phyloP scores from a whole-genome alignment of 1,140 invertebrate genomes.

The Meloidogyne exigua region DNA sequence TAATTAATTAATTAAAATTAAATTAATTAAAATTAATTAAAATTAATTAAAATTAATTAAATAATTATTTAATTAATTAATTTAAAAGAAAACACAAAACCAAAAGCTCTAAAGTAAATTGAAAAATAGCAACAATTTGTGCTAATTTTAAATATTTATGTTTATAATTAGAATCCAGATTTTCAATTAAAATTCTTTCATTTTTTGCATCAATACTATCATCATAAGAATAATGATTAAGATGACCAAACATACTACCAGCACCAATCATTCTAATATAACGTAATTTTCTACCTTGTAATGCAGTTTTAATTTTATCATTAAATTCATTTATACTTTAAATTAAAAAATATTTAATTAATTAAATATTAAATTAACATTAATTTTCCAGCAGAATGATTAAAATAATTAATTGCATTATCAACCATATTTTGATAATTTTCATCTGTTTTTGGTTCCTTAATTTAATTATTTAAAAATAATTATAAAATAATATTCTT shows the following conservation, averaged over 20 bases:
- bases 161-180: background rate
- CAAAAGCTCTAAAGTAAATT: too few relatives aligned
- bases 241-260: background rate
- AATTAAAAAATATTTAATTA: too few relatives aligned
- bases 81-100: too few relatives aligned
- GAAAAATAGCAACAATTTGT: too few relatives aligned
- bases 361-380: background rate
- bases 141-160: background rate
- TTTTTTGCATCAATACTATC: background rate
- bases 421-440: background rate
- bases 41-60: too few relatives aligned
- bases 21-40: too few relatives aligned
- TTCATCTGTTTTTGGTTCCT: background rate
- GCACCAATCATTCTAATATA: background rate
- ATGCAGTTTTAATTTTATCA: background rate
- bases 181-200: background rate
- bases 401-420: background rate
- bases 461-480: background rate
- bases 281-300: background rate
- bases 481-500: background rate
- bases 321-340: background rate
- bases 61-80: too few relatives aligned
- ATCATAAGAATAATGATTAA: background rate
- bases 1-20: too few relatives aligned
- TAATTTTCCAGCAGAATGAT: background rate